A percentile compares a stretch with the other conserved stretches of the same genome.
Conservation (phyloP, 2,888 invertebrate genomes). For the Holacanthella duospinosa region DNA sequence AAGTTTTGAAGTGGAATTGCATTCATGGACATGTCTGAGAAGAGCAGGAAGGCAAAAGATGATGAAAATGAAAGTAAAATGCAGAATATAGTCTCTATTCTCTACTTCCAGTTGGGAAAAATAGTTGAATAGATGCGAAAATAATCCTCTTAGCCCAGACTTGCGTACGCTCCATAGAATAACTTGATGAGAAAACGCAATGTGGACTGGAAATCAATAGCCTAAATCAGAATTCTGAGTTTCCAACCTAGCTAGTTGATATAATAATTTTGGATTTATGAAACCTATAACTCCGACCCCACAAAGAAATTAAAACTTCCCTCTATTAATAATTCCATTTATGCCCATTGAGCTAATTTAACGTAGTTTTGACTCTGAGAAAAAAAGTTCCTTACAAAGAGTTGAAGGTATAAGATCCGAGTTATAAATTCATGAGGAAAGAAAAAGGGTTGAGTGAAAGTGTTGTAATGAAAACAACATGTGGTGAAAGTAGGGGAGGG, state of each 20-base stretch:
- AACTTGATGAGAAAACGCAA: conserved; percentile 37
- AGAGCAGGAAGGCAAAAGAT: neutral
- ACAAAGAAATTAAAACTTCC: conserved; percentile 5
- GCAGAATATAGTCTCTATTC: neutral
- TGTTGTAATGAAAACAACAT: conserved; percentile 27
- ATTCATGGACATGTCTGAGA: neutral
- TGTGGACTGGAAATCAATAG: conserved; percentile 22
- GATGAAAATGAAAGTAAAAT: neutral
- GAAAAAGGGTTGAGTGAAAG: neutral
- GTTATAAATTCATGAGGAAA: conserved; percentile 7
- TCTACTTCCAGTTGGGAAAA: neutral
- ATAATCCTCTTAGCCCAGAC: conserved; percentile 16
- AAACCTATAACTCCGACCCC: neutral
- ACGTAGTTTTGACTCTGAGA: neutral
- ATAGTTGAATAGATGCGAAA: conserved; percentile 1
- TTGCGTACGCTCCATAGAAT: conserved; percentile 24
- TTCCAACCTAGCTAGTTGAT: neutral
- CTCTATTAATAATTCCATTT: neutral
- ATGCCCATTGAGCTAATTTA: conserved; percentile 1
- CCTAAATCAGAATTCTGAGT: too few relatives aligned
- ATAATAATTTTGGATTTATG: neutral
- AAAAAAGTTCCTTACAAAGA: neutral
- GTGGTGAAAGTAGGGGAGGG: conserved; percentile 13
- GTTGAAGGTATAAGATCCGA: conserved; percentile 1
- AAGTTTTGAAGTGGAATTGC: too few relatives aligned